Base-by-base conservation (phyloP, 1,140 invertebrate species). In the Helicoverpa armigera region DNA sequence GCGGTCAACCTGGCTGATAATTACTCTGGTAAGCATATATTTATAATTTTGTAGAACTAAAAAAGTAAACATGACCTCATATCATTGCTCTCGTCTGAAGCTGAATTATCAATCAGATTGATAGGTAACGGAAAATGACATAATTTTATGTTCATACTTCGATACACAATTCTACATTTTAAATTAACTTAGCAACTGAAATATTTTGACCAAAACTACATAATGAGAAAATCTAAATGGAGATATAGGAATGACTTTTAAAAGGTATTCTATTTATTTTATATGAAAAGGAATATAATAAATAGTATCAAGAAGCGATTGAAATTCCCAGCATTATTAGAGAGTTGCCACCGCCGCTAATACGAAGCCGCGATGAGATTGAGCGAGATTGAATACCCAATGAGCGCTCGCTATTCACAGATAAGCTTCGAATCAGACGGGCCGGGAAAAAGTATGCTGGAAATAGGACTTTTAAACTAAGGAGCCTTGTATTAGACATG, bases 381-480 rank as follows among this genome's bases (percentile, higher is more conserved):
- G 63, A 48, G n/a, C 63, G 35, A 67, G 35, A 67, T 67, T 67
- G 63, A 67, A 67, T 67, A 67, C 63, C 43, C 14, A 67, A 67
- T 67, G 63, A 67, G 63, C n/a, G 29, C 63, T 18, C 63, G 35
- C 14, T 67, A 48, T 67, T 67, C 63, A 48, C 35, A 18, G 63
- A 67, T 67, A 67, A 67, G 63, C 63, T 9, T 5, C 31, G 35
- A 67, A 67, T 67, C 63, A 67, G 63, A n/a, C 63, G n/a, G 2
- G 31, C 14, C 56, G 16, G 56, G 16, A 16, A 35, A 48, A 67
- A 67, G 35, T 67, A 67, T 48, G 43, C n/a, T 16, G 14, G 35
- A 67, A 67, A 48, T 67, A n/a, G n/a, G 63, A 67, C 35, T 67
- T 67, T 67, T 48, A 48, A 67, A n/a, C 5, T 48, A 67, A 14